Percentiles rank a stretch among this genome's conserved stretches.
phyloP scores from a whole-genome alignment of 2,888 invertebrate species.

The Pristionchus mayeri region DNA sequence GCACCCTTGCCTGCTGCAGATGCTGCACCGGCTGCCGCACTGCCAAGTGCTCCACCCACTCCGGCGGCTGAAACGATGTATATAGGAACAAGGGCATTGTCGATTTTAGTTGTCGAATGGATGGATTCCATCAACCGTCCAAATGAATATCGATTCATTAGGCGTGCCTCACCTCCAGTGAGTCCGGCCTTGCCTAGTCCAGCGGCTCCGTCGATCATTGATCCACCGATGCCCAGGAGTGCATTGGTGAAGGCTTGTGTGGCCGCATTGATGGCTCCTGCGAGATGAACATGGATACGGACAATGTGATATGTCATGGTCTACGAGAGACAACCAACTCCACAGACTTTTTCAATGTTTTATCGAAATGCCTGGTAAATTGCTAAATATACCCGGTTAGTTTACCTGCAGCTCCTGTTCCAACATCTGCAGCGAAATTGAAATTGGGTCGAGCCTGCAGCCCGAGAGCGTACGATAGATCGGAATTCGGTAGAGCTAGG shows the following conservation, averaged over 20 bases:
- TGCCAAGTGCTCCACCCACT: background rate
- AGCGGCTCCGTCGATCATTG: background rate
- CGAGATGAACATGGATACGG: no score
- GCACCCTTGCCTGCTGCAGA: background rate
- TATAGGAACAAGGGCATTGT: no score
- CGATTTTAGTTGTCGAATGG: no score
- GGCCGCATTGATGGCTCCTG: background rate
- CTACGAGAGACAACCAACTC: no score
- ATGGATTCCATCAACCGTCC: no score
- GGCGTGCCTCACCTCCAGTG: background rate
- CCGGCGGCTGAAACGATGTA: no score
- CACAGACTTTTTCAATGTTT: no score
- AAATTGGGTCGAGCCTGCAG: background rate
- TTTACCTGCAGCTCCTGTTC: background rate
- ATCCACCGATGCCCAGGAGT: background rate
- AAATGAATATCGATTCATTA: no score
- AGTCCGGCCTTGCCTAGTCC: background rate
- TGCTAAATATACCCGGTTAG: no score
- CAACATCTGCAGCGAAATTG: background rate
- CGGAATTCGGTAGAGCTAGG: background rate
- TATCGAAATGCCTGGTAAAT: no score
- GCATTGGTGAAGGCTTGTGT: background rate
- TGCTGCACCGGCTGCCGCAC: background rate
- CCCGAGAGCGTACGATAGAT: background rate
- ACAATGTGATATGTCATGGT: no score